Conservation (phyloP, 2,113 vertebrate genomes). For the Penelope pileata region DNA sequence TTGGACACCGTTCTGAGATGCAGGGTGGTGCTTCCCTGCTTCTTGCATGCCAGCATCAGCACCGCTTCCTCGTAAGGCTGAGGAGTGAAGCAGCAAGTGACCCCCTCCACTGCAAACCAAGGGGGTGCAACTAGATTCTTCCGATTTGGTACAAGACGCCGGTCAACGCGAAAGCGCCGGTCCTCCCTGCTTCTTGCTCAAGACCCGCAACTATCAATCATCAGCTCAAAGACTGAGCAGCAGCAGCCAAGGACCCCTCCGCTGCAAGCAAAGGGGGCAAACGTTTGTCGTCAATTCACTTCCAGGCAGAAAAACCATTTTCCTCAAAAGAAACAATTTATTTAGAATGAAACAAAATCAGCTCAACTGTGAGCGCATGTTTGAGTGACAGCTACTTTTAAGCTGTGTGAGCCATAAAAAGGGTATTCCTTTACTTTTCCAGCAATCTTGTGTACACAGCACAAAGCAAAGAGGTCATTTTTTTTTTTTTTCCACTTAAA, state of each 20-base stretch:
- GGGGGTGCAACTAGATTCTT: conserved; percentile 73
- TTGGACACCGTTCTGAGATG: conserved; percentile 72
- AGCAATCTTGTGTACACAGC: conserved; percentile 98
- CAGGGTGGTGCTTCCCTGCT: conserved; percentile 77
- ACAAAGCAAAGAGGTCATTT: conserved; percentile 91
- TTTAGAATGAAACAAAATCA: conserved; percentile 97
- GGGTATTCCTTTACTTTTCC: conserved; percentile 91
- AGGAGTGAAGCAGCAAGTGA: conserved; percentile 77
- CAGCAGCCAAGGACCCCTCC: conserved; percentile 77
- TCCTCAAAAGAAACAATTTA: conserved; percentile 99
- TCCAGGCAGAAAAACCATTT: conserved; percentile 95
- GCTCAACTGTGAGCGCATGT: conserved; percentile 90
- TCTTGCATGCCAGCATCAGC: conserved; percentile 78
- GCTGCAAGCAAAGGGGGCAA: conserved; percentile 82
- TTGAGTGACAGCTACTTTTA: conserved; percentile 93
- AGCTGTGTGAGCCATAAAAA: conserved; percentile 91
- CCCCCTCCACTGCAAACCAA: conserved; percentile 76
- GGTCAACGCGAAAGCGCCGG: conserved; percentile 75
- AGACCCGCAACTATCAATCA: conserved; percentile 70
- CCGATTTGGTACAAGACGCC: conserved; percentile 73
- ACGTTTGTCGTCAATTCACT: conserved; percentile 95
- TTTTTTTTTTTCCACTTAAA: conserved; percentile 90
- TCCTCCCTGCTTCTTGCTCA: conserved; percentile 81
- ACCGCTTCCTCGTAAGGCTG: conserved; percentile 78
- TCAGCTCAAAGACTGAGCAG: conserved; percentile 64